Evolutionary conservation across 2,113 vertebrate species (phyloP).

Genomic region (Perca fluviatilis): DNA sequence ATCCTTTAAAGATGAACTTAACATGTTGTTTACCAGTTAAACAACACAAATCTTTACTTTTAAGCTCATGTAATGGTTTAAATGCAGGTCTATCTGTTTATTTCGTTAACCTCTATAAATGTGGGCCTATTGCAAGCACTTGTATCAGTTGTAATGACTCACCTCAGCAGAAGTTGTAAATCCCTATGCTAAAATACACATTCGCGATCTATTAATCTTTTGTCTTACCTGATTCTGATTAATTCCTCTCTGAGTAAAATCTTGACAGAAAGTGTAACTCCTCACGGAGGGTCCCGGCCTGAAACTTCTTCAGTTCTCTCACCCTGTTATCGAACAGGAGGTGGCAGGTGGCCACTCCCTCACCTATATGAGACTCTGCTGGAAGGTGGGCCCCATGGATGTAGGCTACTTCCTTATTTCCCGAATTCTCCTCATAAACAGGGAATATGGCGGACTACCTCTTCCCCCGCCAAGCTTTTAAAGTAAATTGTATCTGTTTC

Average conservation of each 20-base stretch:
- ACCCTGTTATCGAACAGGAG: slow-evolving; percentile 17
- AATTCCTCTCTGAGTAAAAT: background rate
- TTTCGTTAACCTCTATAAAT: slow-evolving; percentile 9
- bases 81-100: background rate
- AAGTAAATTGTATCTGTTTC: background rate
- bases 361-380: slow-evolving; percentile 47
- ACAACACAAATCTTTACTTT: background rate
- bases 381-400: slow-evolving; percentile 29
- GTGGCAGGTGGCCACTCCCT: slow-evolving; percentile 77
- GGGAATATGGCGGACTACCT: slow-evolving; percentile 6
- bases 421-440: background rate
- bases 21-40: background rate
- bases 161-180: background rate
- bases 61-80: background rate
- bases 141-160: background rate
- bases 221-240: slow-evolving; percentile 51
- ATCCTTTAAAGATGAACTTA: background rate
- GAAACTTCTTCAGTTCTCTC: slow-evolving; percentile 20
- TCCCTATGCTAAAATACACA: background rate
- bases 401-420: slow-evolving; percentile 80
- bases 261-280: slow-evolving; percentile 31
- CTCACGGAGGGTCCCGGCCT: slow-evolving; percentile 21
- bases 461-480: too few relatives aligned
- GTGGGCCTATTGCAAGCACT: slow-evolving; percentile 9
- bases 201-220: background rate